phyloP scores from a whole-genome alignment of 2,888 invertebrate species.

The Coelogynopora nodosa region DNA sequence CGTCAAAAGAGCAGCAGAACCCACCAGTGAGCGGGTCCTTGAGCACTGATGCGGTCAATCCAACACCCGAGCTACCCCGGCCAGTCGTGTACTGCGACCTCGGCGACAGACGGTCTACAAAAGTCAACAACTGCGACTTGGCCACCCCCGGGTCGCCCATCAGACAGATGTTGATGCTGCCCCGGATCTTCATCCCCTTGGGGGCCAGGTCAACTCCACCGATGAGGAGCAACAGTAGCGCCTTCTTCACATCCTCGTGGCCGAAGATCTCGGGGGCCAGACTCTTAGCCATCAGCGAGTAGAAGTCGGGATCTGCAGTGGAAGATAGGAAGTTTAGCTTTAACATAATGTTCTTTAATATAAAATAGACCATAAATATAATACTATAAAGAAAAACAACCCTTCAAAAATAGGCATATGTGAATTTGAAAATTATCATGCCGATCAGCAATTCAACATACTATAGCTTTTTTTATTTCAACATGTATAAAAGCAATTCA shows the following conservation, averaged over 20 bases:
- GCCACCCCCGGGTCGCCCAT: conserved; percentile 99
- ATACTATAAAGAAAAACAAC: too few relatives aligned
- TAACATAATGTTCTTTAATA: too few relatives aligned
- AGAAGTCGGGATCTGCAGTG: conserved; percentile 76
- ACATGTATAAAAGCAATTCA: too few relatives aligned
- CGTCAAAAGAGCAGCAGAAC: conserved; percentile 50
- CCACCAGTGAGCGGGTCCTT: conserved; percentile 95
- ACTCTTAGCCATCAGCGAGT: conserved; percentile 81
- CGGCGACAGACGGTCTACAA: conserved; percentile 85
- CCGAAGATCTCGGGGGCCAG: conserved; percentile 99
- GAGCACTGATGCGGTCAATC: conserved; percentile 93
- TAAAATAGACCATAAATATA: too few relatives aligned
- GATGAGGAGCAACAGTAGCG: conserved; percentile 82
- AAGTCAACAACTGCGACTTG: conserved; percentile 89
- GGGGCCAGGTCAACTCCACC: conserved; percentile 74
- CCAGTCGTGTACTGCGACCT: conserved; percentile 84
- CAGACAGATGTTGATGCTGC: conserved; percentile 84
- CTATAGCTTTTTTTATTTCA: too few relatives aligned
- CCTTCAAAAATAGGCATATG: too few relatives aligned
- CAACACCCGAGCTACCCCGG: conserved; percentile 93
- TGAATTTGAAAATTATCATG: too few relatives aligned
- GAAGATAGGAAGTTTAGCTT: too few relatives aligned
- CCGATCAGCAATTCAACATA: too few relatives aligned
- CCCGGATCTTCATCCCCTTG: conserved; percentile 66
- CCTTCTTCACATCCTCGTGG: conserved; percentile 94